Evolutionary conservation across 1,140 invertebrate genomes (phyloP), one percentile per base, ranked within the genome.

Genomic region (Polypedilum vanderplanki): DNA sequence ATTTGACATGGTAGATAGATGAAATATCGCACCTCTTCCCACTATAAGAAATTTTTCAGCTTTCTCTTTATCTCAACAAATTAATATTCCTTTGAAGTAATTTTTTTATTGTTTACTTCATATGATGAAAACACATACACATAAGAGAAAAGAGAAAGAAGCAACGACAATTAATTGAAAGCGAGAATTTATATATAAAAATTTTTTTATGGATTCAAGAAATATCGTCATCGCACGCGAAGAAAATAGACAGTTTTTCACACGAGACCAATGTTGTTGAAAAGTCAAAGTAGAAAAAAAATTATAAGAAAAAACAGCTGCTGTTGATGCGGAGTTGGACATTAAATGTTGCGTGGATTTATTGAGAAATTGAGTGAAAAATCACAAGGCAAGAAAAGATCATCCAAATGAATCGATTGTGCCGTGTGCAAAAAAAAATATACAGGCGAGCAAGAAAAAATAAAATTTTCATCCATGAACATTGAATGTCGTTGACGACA

Each of bases 331-430:
- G 24, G 46, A 1, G 46, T 12, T 70, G 65, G 65, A 70, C 65
- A 70, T 70, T 70, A 70, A 70, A 70, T 70, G 65, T 70, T 70
- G 65, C 65, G 65, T 70, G 65, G 65, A 70, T 70, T 70, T 70
- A 70, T 70, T 70, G 65, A 22, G 65, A 70, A 70, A 70, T 70
- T 70, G 65, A 70, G 17, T 70, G 65, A 22, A 22, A 70, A 70
- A 70, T 70, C 20, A 22, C 17, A 70, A 67, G 64, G 64, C 64
- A 18, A 67, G 17, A 67, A 17, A 67, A 67, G 64, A 5, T 67
- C 64, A 67, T 17, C 64, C 17, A 67, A 2, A 67, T 10, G n/a
- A 57, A 33, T 12, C n/a, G 46, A 1, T 1, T 17, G 65, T 18
- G 65, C 20, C 65, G 65, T 70, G 65, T 70, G 65, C 65, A 70